A percentile compares a stretch with the other conserved stretches of the same genome.
Conservation (phyloP, 2,113 vertebrate species). For the Dromaius novaehollandiae region DNA sequence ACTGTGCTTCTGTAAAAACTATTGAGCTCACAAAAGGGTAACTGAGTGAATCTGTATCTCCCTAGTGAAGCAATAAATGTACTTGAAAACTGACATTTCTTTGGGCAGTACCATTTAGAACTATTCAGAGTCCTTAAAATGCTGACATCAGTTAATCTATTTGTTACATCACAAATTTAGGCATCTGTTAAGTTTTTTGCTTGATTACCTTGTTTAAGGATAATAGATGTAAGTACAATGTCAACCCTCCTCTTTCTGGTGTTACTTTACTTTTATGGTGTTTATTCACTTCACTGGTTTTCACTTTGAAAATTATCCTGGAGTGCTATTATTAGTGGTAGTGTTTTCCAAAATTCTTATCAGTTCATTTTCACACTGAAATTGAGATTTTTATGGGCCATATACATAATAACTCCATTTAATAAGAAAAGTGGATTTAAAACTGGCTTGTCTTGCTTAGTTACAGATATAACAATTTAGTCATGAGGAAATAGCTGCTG, state of each 20-base stretch:
- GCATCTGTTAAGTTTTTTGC: constrained; percentile 38
- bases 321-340: neutral
- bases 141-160: constrained; percentile 30
- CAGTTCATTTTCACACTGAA: neutral
- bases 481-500: neutral
- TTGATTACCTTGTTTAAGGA: neutral
- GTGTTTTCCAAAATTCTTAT: constrained; percentile 1
- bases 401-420: neutral
- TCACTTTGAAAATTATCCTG: neutral
- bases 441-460: neutral
- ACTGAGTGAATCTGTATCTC: constrained; percentile 13
- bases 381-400: neutral
- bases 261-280: neutral
- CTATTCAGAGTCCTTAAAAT: neutral
- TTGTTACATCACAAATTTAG: constrained; percentile 18
- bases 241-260: neutral
- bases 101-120: neutral
- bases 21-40: constrained; percentile 27
- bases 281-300: neutral
- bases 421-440: neutral
- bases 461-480: neutral
- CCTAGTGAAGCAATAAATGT: constrained; percentile 27
- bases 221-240: neutral
- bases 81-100: constrained; percentile 33
- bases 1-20: neutral